Evolutionary conservation across 2,113 vertebrate species (phyloP).

Genomic region (Gila orcuttii): DNA sequence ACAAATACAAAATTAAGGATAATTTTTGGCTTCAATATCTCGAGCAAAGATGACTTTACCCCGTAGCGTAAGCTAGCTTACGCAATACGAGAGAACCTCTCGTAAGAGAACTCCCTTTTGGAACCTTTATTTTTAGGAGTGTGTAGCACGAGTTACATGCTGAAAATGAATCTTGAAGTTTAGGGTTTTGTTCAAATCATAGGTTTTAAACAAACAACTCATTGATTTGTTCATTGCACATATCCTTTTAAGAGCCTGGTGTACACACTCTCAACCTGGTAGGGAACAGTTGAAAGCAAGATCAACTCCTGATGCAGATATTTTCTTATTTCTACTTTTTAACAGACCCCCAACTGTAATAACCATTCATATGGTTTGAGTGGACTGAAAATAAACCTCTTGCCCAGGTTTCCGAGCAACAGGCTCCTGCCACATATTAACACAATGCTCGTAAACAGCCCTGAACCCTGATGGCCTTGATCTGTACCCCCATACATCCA

Average conservation of each 20-base stretch:
- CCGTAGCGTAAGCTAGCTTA: too few species aligned
- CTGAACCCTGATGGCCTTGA: slow-evolving; percentile 24
- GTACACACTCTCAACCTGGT: background rate
- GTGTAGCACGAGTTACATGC: too few species aligned
- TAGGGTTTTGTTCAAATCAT: background rate
- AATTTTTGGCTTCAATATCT: too few species aligned
- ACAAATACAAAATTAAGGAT: too few species aligned
- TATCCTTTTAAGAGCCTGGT: background rate
- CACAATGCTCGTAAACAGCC: slow-evolving; percentile 27
- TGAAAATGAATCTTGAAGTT: too few species aligned
- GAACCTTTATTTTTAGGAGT: too few species aligned
- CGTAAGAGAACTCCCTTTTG: too few species aligned
- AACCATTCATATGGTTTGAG: slow-evolving; percentile 29
- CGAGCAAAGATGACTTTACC: too few species aligned
- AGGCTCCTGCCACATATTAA: slow-evolving; percentile 48
- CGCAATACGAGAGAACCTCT: too few species aligned
- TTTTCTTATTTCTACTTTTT: slow-evolving; percentile 10
- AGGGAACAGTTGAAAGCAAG: background rate
- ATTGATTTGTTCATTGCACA: background rate
- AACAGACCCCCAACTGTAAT: slow-evolving; percentile 29
- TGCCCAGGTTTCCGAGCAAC: slow-evolving; percentile 60
- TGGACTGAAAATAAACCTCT: slow-evolving; percentile 58
- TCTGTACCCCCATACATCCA: background rate
- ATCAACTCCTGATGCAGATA: background rate
- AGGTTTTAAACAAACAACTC: background rate